phyloP scores from a whole-genome alignment of 2,113 vertebrate genomes.

The Alethe diademata region DNA sequence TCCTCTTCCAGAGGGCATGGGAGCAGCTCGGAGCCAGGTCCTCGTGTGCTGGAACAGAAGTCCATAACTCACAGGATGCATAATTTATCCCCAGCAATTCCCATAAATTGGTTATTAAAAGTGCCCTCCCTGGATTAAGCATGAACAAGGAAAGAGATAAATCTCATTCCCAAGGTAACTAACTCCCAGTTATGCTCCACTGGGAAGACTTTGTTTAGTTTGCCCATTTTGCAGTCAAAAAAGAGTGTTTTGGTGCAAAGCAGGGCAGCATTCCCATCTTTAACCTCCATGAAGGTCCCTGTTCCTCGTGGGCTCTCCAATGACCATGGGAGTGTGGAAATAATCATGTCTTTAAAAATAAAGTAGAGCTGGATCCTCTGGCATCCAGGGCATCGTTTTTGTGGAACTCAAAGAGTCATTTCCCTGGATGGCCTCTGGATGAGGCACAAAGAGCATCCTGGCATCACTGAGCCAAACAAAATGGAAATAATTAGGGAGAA shows the following conservation, averaged over 20 bases:
- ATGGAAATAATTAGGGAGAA: conserved; percentile 34
- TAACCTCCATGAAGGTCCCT: neutral
- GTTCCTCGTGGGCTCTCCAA: neutral
- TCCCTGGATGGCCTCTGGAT: neutral
- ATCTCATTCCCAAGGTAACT: conserved; percentile 77
- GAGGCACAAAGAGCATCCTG: neutral
- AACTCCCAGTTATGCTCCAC: neutral
- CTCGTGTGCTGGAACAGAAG: neutral
- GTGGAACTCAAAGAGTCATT: neutral
- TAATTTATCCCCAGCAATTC: conserved; percentile 80
- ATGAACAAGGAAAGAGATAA: conserved; percentile 58
- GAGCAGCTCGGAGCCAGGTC: neutral
- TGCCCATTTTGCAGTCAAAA: neutral
- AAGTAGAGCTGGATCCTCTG: neutral
- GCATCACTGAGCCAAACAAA: neutral
- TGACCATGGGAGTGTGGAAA: neutral
- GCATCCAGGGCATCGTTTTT: neutral
- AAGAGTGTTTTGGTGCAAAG: neutral
- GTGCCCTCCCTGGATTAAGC: conserved; percentile 72
- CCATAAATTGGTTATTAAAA: conserved; percentile 81
- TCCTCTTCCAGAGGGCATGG: neutral
- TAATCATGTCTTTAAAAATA: neutral
- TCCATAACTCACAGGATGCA: conserved; percentile 74
- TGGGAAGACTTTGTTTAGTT: conserved; percentile 15
- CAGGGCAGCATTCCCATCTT: neutral